Conservation (phyloP, 2,797 vertebrate genomes). For the Falco biarmicus region DNA sequence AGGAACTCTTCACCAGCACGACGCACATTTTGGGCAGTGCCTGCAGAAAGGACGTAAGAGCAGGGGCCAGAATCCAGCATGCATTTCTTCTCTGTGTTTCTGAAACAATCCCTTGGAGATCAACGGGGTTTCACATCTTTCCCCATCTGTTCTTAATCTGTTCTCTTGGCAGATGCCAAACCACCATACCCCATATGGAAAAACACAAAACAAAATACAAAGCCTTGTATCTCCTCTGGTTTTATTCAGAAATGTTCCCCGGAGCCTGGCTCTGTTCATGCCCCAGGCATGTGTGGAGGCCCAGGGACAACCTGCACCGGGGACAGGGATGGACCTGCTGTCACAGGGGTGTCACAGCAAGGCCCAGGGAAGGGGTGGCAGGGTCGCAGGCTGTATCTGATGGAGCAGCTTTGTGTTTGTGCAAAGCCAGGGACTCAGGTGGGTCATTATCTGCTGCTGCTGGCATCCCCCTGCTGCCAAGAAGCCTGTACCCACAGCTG, state of each 20-base stretch:
- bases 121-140: conserved; percentile 59
- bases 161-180: conserved; percentile 57
- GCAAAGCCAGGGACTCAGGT: neutral
- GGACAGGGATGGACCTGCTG: conserved; percentile 2
- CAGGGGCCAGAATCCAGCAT: conserved; percentile 5
- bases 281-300: neutral
- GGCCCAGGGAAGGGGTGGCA: neutral
- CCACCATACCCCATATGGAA: conserved; percentile 48
- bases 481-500: neutral
- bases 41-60: neutral
- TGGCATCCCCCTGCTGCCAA: conserved; percentile 13
- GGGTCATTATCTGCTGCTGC: conserved; percentile 5
- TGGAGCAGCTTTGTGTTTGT: neutral
- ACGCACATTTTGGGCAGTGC: neutral
- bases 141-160: conserved; percentile 68
- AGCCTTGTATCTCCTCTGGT: neutral
- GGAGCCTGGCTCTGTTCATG: neutral
- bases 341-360: neutral
- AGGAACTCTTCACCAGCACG: neutral
- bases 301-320: neutral
- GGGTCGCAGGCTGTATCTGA: neutral
- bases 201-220: conserved; percentile 52
- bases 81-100: neutral
- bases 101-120: conserved; percentile 53
- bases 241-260: neutral